A percentile compares a stretch with the other conserved stretches of the same genome.
These are phyloP conservation scores for Cervus canadensis DNA, from an alignment of 2,113 vertebrate genomes.

Conservation along the genomic window DNA sequence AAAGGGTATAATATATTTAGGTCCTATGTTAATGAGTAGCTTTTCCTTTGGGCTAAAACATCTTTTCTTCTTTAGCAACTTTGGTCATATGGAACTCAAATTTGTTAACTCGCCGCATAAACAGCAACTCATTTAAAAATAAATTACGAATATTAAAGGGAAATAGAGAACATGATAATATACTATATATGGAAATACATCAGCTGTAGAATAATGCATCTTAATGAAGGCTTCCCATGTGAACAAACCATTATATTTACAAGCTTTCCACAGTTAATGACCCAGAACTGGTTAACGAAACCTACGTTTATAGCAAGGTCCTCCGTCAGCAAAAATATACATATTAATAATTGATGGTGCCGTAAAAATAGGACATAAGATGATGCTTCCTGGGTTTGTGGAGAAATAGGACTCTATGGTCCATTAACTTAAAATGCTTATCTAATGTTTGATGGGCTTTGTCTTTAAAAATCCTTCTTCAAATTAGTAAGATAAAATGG, in stretches of 20 bases:
- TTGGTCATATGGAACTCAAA: slow-evolving; percentile 74
- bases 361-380: slow-evolving; percentile 72
- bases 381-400: slow-evolving; percentile 69
- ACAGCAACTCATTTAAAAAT: slow-evolving; percentile 82
- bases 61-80: slow-evolving; percentile 71
- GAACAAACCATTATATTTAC: slow-evolving; percentile 85
- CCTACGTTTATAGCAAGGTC: slow-evolving; percentile 78
- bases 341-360: slow-evolving; percentile 84
- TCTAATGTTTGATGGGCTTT: slow-evolving; percentile 84
- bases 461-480: slow-evolving; percentile 79
- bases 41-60: slow-evolving; percentile 73
- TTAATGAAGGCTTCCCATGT: slow-evolving; percentile 86
- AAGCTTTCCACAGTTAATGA: slow-evolving; percentile 84
- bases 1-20: slow-evolving; percentile 57
- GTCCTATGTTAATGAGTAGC: slow-evolving; percentile 61
- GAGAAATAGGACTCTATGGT: slow-evolving; percentile 77
- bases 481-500: slow-evolving; percentile 81
- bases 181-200: slow-evolving; percentile 63
- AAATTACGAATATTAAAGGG: slow-evolving; percentile 81
- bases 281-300: slow-evolving; percentile 84
- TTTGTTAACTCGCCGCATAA: slow-evolving; percentile 75
- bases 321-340: slow-evolving; percentile 85
- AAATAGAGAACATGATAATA: slow-evolving; percentile 72
- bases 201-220: slow-evolving; percentile 83
- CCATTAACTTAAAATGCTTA: slow-evolving; percentile 83